phyloP scores from a whole-genome alignment of 2,888 invertebrate genomes.

The Scrobipalpa atriplicella region DNA sequence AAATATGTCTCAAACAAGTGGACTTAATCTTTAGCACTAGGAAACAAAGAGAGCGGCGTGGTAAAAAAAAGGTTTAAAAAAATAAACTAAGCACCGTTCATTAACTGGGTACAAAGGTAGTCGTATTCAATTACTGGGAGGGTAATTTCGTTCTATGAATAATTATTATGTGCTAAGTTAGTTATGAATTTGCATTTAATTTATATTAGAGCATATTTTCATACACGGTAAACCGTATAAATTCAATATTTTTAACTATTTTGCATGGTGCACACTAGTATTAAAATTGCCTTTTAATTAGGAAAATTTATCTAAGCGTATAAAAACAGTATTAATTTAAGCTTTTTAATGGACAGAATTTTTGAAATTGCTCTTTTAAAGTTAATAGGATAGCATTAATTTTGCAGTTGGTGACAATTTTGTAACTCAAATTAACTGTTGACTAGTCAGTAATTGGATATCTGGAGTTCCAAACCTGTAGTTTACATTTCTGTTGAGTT shows the following conservation, averaged over 20 bases:
- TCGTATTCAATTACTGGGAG: constrained; percentile 49
- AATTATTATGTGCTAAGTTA: constrained; percentile 31
- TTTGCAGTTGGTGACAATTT: constrained; percentile 8
- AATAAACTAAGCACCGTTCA: constrained; percentile 5
- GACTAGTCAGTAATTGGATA: background rate
- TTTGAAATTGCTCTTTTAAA: background rate
- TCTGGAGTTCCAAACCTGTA: background rate
- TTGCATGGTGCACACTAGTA: background rate
- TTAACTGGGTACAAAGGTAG: constrained; percentile 32
- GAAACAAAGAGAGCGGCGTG: constrained; percentile 60
- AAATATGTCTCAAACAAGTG: constrained; percentile 74
- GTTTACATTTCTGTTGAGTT: background rate
- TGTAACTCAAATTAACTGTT: background rate
- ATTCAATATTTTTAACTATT: background rate
- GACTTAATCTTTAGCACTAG: constrained; percentile 62
- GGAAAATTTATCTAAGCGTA: background rate
- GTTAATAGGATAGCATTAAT: constrained; percentile 3
- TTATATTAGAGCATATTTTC: constrained; percentile 23
- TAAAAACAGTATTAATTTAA: background rate
- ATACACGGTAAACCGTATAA: background rate
- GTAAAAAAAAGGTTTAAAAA: constrained; percentile 42
- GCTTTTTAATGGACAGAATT: constrained; percentile 5
- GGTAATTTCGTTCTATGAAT: constrained; percentile 30
- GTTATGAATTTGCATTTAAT: constrained; percentile 31
- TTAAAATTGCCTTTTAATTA: constrained; percentile 20